Conservation (phyloP, 2,797 vertebrate genomes). For the Amazona finschi region DNA sequence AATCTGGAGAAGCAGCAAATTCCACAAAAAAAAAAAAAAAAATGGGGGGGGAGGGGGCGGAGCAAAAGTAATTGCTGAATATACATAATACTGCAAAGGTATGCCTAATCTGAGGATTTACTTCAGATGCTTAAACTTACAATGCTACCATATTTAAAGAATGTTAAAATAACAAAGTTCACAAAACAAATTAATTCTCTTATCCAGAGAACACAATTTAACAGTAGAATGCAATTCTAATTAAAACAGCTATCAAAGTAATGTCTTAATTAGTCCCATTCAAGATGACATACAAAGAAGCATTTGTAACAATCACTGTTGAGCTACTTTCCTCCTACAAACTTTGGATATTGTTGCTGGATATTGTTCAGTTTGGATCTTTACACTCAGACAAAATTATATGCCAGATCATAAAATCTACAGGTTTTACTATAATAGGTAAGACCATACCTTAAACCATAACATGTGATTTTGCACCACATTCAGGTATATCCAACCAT, state of each 20-base stretch:
- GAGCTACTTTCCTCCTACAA: not conserved
- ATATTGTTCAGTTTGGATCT: not conserved
- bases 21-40: not conserved
- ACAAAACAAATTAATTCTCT: not conserved
- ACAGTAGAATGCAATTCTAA: not conserved
- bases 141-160: not conserved
- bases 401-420: not conserved
- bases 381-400: not conserved
- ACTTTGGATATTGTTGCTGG: not conserved
- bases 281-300: not conserved
- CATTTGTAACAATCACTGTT: not conserved
- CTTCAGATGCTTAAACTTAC: not conserved
- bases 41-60: not conserved
- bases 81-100: not conserved
- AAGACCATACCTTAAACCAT: not conserved
- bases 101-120: not conserved
- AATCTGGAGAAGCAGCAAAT: not conserved
- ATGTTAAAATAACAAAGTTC: not conserved
- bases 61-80: not conserved
- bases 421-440: not conserved
- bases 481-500: not conserved
- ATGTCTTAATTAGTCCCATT: not conserved
- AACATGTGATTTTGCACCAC: not conserved
- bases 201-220: not conserved
- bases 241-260: not conserved